Base-by-base conservation (phyloP, 2,888 invertebrate genomes). In the Diaphora mendica region DNA sequence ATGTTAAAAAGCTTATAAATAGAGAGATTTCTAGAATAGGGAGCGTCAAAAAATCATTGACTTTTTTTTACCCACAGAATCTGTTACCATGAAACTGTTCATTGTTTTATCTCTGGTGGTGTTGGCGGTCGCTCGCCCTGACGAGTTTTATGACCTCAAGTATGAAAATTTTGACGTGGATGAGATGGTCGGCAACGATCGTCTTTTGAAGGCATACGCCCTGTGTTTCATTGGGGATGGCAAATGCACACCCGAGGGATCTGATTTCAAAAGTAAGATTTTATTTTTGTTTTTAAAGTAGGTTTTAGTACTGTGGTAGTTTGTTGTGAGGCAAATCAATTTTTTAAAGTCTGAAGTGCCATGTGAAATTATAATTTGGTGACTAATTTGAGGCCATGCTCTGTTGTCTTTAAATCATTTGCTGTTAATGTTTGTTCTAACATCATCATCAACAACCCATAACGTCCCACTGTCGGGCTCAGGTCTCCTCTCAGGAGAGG, bases 11-110 rank as follows among this genome's bases (percentile, higher is more conserved):
- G 33, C n/a, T n/a, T n/a, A n/a, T n/a, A n/a, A n/a, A n/a, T n/a
- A n/a, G n/a, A n/a, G n/a, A n/a, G n/a, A n/a, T n/a, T n/a, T n/a
- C n/a, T n/a, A n/a, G n/a, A n/a, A n/a, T n/a, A n/a, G n/a, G n/a
- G n/a, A n/a, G n/a, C n/a, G n/a, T n/a, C n/a, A n/a, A n/a, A 35
- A 35, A 35, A 7, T 35, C 7, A 35, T 35, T 35, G 7, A 35
- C 30, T 5, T 17, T 35, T 13, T 62, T 62, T 62, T 42, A 13
- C 30, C 30, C 5, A 48, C 59, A 73, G 73, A 73, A 39, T 64
- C 69, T 51, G 26, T 66, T 78, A 82, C 39, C n/a, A 91, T 92
- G 92, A 90, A 91, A 76, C 65, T 84, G 15, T 7, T 90, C 0
- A 35, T 91, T 7, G 23, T 85, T 0, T 62, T 74, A 39, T 62